Evolutionary conservation across 2,888 invertebrate genomes (phyloP), one percentile per base, ranked within the genome.

Genomic region (Phaedon cochleariae): DNA sequence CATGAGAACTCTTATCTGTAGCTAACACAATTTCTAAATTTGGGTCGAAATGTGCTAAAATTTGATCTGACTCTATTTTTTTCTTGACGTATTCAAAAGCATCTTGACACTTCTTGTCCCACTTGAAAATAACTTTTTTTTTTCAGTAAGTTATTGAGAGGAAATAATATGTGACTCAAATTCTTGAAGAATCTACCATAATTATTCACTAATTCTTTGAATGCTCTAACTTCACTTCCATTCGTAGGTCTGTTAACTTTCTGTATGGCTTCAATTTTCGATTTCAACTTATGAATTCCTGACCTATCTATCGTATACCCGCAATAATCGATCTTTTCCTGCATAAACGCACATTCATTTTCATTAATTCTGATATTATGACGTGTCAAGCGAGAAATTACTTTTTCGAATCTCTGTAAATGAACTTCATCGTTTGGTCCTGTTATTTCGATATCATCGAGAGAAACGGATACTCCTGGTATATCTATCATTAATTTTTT

Each of bases 381-480:
- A 1, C 74, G 63, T 6, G 22, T 55, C 18, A 71, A 75, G 51
- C 65, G 72, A 3, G 12, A 10, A 2, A 15, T 34, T n/a, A 62
- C 34, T 12, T 20, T 10, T 34, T 70, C 61, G 34, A 78, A 61
- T 18, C 70, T 69, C 34, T 73, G 18, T 10, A 61, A n/a, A 67
- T 78, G 77, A 49, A 72, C 51, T 18, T 69, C 54, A 9, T 65
- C 61, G 18, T 64, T 66, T n/a, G 66, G 62, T 2, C 74, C 76
- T 10, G 76, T 77, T 5, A 79, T 71, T 17, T 76, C 62, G 41
- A 80, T 73, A 41, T 79, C 81, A 58, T 80, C 79, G 17, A 77
- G 60, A 68, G 75, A 82, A 66, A 71, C 72, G 29, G 65, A 75
- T 15, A 76, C 74, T 2, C 72, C 75, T 3, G 73, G 68, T 0